Evolutionary conservation across 2,797 vertebrate species (phyloP).

Genomic region (Tapera naevia): DNA sequence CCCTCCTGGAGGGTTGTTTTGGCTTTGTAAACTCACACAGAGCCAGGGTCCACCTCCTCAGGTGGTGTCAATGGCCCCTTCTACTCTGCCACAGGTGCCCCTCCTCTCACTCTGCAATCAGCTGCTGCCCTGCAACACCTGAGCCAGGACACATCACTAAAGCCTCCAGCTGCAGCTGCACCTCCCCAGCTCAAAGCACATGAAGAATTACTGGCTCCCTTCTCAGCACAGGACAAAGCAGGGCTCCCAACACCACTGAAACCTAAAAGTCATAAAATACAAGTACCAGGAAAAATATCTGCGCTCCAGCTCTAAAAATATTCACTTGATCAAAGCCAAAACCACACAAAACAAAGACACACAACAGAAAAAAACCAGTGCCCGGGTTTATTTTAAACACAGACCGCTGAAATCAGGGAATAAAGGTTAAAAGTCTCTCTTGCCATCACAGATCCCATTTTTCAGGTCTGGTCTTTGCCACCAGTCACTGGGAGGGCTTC

Average conservation of each 20-base stretch:
- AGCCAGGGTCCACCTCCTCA: neutral
- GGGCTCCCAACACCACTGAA: neutral
- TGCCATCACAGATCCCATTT: neutral
- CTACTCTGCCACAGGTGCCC: neutral
- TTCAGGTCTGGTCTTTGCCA: conserved; percentile 40
- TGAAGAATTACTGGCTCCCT: neutral
- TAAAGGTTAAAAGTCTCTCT: neutral
- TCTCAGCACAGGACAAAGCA: neutral
- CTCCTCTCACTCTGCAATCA: neutral
- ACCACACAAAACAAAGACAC: neutral
- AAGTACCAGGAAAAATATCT: neutral
- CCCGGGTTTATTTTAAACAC: conserved; percentile 18
- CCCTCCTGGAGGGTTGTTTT: neutral
- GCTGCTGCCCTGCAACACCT: neutral
- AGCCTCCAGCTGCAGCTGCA: neutral
- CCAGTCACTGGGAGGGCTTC: neutral
- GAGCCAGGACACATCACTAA: neutral
- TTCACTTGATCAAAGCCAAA: neutral
- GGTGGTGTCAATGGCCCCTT: neutral
- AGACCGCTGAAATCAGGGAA: neutral
- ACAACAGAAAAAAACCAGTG: neutral
- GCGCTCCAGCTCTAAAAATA: neutral
- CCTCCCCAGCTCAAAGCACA: neutral
- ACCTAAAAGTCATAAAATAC: neutral
- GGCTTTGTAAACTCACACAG: neutral